Evolutionary conservation across 2,797 vertebrate genomes (phyloP).

Genomic region (Anniella stebbinsi): DNA sequence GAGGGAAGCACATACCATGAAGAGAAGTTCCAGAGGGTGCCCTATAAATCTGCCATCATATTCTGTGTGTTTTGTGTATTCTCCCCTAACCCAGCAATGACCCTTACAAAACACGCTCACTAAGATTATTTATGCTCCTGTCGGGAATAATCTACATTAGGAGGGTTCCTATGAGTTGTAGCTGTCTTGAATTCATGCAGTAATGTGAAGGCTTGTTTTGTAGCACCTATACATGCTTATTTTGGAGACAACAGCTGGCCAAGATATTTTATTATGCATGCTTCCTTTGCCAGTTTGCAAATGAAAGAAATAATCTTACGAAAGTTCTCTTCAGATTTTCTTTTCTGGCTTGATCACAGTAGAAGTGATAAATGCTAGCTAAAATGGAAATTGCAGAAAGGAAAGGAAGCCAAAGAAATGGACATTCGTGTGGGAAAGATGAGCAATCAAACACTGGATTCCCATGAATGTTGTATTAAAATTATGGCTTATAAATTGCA

Average conservation of each 20-base stretch:
- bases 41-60: conserved; percentile 5
- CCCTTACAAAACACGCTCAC: conserved; percentile 19
- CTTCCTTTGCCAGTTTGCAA: background rate
- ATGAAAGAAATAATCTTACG: background rate
- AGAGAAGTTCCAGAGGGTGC: background rate
- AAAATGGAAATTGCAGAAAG: conserved; percentile 34
- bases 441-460: conserved; percentile 45
- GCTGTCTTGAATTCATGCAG: background rate
- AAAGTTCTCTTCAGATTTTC: accelerated
- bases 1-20: background rate
- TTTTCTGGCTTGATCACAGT: background rate
- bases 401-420: background rate
- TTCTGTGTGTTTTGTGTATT: background rate
- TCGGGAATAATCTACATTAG: conserved; percentile 12
- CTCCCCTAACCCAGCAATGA: conserved; percentile 16
- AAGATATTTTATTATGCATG: background rate
- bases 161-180: background rate
- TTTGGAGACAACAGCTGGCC: background rate
- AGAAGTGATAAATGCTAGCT: conserved; percentile 42
- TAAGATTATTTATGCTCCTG: conserved; percentile 35
- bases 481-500: conserved; percentile 15
- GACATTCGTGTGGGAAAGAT: conserved; percentile 43
- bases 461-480: conserved; percentile 48
- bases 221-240: background rate
- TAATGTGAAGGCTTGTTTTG: background rate